Conservation (phyloP, 2,113 vertebrate species). For the Carassius carassius region DNA sequence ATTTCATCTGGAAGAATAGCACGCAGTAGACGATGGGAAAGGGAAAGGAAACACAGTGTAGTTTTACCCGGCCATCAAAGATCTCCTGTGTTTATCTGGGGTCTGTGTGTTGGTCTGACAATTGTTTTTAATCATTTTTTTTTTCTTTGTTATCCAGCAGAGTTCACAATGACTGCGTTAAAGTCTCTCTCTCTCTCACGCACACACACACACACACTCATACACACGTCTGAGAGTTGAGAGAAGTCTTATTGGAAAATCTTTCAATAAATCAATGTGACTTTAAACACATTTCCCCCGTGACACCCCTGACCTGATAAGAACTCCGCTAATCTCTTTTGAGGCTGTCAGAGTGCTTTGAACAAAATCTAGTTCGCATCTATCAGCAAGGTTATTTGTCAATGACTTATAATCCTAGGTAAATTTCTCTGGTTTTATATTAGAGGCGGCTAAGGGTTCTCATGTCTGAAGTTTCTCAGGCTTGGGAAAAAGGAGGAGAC, state of each 20-base stretch:
- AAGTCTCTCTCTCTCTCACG: conserved; percentile 6
- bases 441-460: conserved; percentile 74
- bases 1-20: conserved; percentile 72
- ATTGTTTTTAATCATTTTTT: conserved; percentile 44
- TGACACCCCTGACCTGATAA: conserved; percentile 83
- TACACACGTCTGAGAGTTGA: conserved; percentile 64
- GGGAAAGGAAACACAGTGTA: conserved; percentile 46
- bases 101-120: conserved; percentile 32
- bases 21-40: conserved; percentile 70
- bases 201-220: conserved; percentile 24
- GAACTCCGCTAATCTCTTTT: conserved; percentile 85
- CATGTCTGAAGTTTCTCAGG: conserved; percentile 81
- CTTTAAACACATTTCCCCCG: conserved; percentile 84
- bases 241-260: conserved; percentile 83
- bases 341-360: conserved; percentile 84
- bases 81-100: conserved; percentile 50
- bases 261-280: conserved; percentile 88
- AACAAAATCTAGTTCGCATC: conserved; percentile 85
- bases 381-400: conserved; percentile 87
- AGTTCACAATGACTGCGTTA: conserved; percentile 57
- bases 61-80: conserved; percentile 56
- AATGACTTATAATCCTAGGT: conserved; percentile 86
- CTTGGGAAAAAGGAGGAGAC: conserved; percentile 76
- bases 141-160: conserved; percentile 64
- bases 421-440: conserved; percentile 83